Base-by-base conservation (phyloP, 2,797 vertebrate genomes). In the Poeciliopsis paucimaculata region DNA sequence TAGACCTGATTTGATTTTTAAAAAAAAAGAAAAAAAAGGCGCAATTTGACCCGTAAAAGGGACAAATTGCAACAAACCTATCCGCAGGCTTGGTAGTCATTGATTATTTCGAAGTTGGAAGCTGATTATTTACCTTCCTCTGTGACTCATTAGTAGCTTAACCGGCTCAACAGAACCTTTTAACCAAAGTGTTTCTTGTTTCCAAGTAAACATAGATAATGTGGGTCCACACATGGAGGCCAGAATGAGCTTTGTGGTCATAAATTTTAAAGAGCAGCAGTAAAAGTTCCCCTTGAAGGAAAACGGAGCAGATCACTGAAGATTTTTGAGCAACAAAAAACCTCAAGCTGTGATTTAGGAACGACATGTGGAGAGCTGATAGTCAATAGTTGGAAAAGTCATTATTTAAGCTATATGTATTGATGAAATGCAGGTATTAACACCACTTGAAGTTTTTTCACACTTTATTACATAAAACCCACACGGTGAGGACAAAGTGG, bases 101-200 rank as follows among this genome's bases (percentile, higher is more conserved):
- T 86, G 84, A 91, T 92, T 84, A 86, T 73, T 75, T 84, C 73
- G 26, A 51, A 36, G 83, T 83, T 86, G 73, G 78, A 87, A 89
- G 86, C 83, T 91, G 89, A 90, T 90, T 92, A 92, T 90, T 92
- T 83, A 93, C 87, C 78, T 79, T 36, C 68, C 82, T 39, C 46
- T 82, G 86, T 90, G 89, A 93, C 77, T 91, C 84, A 92, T 89
- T 91, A 75, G 84, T 84, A 79, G 64, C 18, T 68, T 81, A 78
- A 87, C 80, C 79, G 75, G 84, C 75, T 80, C 60, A 77, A 78
- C 68, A 60, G 73, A n/a, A 82, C 78, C 0, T 10, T 55, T 53
- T 43, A 72, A 78, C 76, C 83, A 75, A 83, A 82, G 76, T 73
- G 72, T 79, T 83, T 76, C 75, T 84, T 66, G 53, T 72, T 77